phyloP scores from a whole-genome alignment of 2,797 vertebrate species.

The Arctocebus calabarensis region DNA sequence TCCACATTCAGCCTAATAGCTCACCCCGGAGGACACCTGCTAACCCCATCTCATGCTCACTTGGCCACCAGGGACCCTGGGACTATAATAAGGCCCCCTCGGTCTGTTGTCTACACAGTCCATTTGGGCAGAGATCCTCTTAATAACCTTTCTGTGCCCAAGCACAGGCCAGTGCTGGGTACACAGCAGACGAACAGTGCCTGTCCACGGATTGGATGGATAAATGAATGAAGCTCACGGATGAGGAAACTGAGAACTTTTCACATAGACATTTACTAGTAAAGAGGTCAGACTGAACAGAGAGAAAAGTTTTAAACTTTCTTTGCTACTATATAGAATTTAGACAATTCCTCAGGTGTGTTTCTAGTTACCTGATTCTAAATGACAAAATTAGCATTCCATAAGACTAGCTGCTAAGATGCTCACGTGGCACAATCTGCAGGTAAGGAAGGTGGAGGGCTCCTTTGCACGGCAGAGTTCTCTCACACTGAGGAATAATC shows the following conservation, averaged over 20 bases:
- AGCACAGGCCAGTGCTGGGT: neutral
- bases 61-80: neutral
- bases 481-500: neutral
- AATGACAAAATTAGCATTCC: conserved; percentile 52
- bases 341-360: neutral
- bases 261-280: neutral
- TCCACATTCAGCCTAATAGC: too few species aligned
- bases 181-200: neutral
- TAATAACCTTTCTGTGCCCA: neutral
- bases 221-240: neutral
- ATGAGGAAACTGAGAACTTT: neutral
- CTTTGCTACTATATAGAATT: neutral
- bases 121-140: neutral
- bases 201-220: neutral
- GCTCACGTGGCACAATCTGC: conserved; percentile 10
- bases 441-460: neutral
- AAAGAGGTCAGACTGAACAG: neutral
- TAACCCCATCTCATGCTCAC: fast-evolving
- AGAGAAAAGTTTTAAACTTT: neutral
- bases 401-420: neutral
- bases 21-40: neutral
- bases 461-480: conserved; percentile 33
- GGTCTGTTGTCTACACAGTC: neutral
- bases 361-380: conserved; percentile 11
- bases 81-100: neutral